phyloP scores from a whole-genome alignment of 2,888 invertebrate species.

The Caenorhabditis sulstoni region DNA sequence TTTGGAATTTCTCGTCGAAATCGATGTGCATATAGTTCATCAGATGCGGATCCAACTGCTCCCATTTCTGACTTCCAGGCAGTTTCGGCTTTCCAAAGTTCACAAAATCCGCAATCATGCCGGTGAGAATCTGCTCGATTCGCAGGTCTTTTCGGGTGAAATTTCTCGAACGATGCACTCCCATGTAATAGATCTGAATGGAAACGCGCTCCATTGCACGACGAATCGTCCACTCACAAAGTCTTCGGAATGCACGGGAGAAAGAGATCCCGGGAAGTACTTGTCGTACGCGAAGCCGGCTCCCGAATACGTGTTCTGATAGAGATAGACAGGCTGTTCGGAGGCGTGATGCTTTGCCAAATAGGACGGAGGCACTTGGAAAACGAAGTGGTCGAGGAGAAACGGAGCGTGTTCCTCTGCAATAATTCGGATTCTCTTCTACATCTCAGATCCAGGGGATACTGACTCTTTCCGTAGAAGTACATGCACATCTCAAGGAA shows the following conservation, averaged over 20 bases:
- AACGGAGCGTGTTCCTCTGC: conserved; percentile 2
- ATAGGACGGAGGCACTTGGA: not conserved
- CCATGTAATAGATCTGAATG: conserved; percentile 25
- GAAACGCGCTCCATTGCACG: not conserved
- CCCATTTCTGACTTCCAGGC: conserved; percentile 4
- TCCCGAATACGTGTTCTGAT: conserved; percentile 18
- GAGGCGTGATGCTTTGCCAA: conserved; percentile 1
- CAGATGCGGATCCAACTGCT: conserved; percentile 1
- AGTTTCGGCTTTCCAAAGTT: conserved; percentile 28
- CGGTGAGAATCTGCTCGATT: conserved; percentile 31
- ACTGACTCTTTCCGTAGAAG: conserved; percentile 14
- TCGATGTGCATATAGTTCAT: conserved; percentile 32
- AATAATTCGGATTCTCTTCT: not conserved
- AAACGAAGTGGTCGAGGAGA: conserved; percentile 15
- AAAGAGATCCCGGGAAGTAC: not conserved
- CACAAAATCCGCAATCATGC: conserved; percentile 37
- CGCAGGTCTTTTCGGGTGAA: conserved; percentile 37
- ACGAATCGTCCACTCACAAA: conserved; percentile 14
- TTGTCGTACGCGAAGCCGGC: conserved; percentile 11
- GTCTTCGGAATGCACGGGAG: conserved; percentile 40
- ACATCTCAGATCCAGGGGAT: no score
- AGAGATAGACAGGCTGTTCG: conserved; percentile 22
- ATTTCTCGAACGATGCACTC: conserved; percentile 6
- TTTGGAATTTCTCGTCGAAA: conserved; percentile 16
- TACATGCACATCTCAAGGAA: conserved; percentile 30